Base-by-base conservation (phyloP, 64 coral and sea anemone genomes). In the Acropora tenuis region DNA sequence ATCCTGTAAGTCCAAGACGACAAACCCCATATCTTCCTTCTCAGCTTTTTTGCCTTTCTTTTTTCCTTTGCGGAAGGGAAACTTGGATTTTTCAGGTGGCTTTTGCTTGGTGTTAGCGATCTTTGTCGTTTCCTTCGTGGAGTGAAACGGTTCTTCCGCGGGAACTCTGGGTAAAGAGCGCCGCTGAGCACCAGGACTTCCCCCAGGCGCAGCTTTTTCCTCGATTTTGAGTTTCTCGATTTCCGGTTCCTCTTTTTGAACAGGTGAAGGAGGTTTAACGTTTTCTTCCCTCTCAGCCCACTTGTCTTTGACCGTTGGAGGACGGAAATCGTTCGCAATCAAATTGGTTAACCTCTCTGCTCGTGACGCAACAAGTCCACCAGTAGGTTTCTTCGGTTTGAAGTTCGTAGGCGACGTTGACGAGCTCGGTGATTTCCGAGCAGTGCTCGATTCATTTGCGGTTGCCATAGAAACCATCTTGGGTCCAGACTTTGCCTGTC, bases 351-450 rank as follows among this genome's bases (percentile, higher is more conserved):
- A 78, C n/a, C 95, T 88, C 12, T 88, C 92, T 19, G 79, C 60
- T 76, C 95, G 95, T 0, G 92, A 87, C 15, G 88, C 92, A 13
- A 97, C 95, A 50, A 94, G 55, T 2, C 76, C 82, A 8, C 84
- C 78, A 6, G 76, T 30, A 80, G 67, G 68, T 65, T 49, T 76
- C 20, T 58, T 81, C 42, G 88, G 60, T 4, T 71, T 86, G 45
- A 66, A 78, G 6, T 72, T 16, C 0, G 20, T 6, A 6, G 83
- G 75, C 41, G 53, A 61, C 52, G 77, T 49, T 41, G 55, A n/a
- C 6, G 73, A 69, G 1, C 9, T 78, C 55, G 75, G 69, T 12
- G 40, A 66, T 92, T 52, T 84, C 41, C 80, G 42, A 2, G 53
- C 5, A 18, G 53, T 17, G 9, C 48, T 74, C 74, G 69, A 48